These are phyloP conservation scores for Ephestia elutella DNA, from an alignment of 1,140 invertebrate genomes.

Conservation along the genomic window DNA sequence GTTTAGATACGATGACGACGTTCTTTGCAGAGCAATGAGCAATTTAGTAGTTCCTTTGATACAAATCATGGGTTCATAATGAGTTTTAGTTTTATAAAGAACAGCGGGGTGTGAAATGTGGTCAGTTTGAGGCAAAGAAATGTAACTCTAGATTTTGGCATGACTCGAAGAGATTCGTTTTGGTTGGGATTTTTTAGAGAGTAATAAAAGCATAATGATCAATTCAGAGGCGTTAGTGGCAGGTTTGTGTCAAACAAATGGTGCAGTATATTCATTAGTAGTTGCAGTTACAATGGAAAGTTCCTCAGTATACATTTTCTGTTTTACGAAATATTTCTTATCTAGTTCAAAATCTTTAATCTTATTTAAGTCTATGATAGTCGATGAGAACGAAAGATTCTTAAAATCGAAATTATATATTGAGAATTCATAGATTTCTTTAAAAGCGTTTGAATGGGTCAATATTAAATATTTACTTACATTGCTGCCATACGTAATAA, in stretches of 20 bases:
- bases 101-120: slow-evolving; percentile 36
- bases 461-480: too few relatives aligned
- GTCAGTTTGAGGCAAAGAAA: slow-evolving; percentile 26
- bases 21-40: slow-evolving; percentile 27
- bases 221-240: neutral
- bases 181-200: slow-evolving; percentile 6
- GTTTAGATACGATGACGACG: slow-evolving; percentile 33
- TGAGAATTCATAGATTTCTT: too few relatives aligned
- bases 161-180: slow-evolving; percentile 16
- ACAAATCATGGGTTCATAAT: slow-evolving; percentile 29
- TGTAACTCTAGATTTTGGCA: slow-evolving; percentile 30
- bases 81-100: slow-evolving; percentile 26
- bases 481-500: too few relatives aligned
- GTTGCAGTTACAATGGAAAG: too few relatives aligned
- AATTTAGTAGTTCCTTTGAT: slow-evolving; percentile 37
- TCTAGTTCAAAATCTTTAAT: too few relatives aligned
- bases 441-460: too few relatives aligned
- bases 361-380: too few relatives aligned
- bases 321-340: too few relatives aligned
- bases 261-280: too few relatives aligned
- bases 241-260: neutral
- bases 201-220: slow-evolving; percentile 4
- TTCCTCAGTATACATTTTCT: too few relatives aligned
- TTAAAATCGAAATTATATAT: too few relatives aligned
- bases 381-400: too few relatives aligned